phyloP scores from a whole-genome alignment of 2,888 invertebrate genomes.

The Onchidella celtica region DNA sequence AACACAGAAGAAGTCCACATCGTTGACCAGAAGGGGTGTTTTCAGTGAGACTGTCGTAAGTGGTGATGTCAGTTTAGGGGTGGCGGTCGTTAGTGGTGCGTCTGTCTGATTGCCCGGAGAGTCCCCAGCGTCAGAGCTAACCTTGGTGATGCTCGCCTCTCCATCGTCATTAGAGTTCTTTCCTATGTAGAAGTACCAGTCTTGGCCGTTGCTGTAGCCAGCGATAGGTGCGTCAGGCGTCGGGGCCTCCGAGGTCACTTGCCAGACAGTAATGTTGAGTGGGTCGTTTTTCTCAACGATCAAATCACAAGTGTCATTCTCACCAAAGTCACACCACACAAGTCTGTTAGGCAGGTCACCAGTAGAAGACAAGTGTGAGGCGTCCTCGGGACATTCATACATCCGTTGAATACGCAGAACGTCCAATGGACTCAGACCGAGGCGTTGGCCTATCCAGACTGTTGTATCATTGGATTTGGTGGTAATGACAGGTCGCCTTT shows the following conservation, averaged over 20 bases:
- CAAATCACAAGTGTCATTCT: slow-evolving; percentile 12
- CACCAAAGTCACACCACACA: slow-evolving; percentile 17
- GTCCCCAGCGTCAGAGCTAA: neutral
- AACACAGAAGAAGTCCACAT: neutral
- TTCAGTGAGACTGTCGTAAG: neutral
- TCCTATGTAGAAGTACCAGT: slow-evolving; percentile 11
- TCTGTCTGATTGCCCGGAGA: neutral
- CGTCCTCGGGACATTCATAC: slow-evolving; percentile 17
- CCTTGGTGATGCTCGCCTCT: neutral
- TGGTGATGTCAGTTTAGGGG: neutral
- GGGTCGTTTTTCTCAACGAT: neutral
- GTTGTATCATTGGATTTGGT: slow-evolving; percentile 13
- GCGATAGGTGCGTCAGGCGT: slow-evolving; percentile 7
- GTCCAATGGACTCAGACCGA: neutral
- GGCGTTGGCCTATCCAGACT: neutral
- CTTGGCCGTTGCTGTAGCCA: slow-evolving; percentile 21
- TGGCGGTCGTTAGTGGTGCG: neutral
- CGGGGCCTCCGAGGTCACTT: neutral
- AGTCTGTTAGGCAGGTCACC: neutral
- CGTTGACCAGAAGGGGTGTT: neutral
- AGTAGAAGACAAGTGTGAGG: neutral
- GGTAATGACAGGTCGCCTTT: slow-evolving; percentile 16
- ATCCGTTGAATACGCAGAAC: slow-evolving; percentile 24
- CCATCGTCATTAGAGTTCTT: neutral
- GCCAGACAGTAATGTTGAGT: neutral